Evolutionary conservation across 2,888 invertebrate species (phyloP), one percentile per base, ranked within the genome.

Genomic region (Pristionchus exspectatus): DNA sequence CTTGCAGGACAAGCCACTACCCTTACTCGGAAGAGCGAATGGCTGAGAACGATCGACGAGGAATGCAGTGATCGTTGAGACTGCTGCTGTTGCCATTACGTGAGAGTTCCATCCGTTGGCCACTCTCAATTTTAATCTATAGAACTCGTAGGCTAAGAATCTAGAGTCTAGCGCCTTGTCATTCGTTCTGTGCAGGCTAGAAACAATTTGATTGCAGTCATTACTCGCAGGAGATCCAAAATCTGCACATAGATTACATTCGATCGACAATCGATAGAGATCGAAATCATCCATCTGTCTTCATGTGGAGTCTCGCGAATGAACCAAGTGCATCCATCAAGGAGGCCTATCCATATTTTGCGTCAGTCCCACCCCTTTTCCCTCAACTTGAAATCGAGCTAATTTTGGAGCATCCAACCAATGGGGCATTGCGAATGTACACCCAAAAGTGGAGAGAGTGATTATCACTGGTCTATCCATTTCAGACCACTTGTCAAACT

Each of bases 11-110:
- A 18, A 69, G 87, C 0, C 99, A 99, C 95, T 99, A 99, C 95
- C 98, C 99, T 0, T 99, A 99, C 95, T 98, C 98, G 0, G 98
- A 99, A 94, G 98, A 99, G 96, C 97, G 98, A 88, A 97, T 98
- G 96, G 97, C 98, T 95, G 96, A 98, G 95, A 98, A 98, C 0
- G 98, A 99, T 95, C 97, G 97, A 93, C 96, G 97, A 90, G 98
- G 98, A 56, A 97, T 93, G 97, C 98, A 96, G 97, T 99, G 85
- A 98, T 99, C 91, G 97, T 98, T 94, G 99, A 99, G 95, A 97
- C 98, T 93, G 98, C 99, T 0, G 97, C 98, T 91, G 98, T 98
- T 21, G 97, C 98, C 2, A 88, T 95, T 74, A 92, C 69, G 69
- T 87, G 30, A 30, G 33, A 38, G 3, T 84, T 21, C 7, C 27